phyloP scores from a whole-genome alignment of 2,113 vertebrate species.

The Alethe diademata region DNA sequence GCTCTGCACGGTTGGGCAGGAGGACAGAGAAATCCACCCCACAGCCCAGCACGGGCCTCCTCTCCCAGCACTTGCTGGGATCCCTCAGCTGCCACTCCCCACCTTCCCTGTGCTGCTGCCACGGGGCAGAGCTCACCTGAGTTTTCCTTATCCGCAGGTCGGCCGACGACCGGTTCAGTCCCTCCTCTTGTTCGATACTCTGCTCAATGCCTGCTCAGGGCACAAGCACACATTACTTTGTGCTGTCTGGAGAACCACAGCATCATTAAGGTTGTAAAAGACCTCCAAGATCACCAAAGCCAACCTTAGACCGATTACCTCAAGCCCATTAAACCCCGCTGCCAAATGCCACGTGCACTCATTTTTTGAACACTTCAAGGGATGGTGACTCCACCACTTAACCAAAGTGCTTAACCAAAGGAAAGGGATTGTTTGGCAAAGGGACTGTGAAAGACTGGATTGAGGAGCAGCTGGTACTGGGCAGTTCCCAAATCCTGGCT shows the following conservation, averaged over 20 bases:
- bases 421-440: neutral
- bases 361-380: neutral
- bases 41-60: neutral
- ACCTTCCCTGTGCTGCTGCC: neutral
- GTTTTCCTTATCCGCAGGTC: constrained; percentile 97
- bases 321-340: neutral
- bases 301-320: accelerated
- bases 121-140: constrained; percentile 76
- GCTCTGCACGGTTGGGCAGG: neutral
- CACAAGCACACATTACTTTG: neutral
- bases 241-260: neutral
- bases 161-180: constrained; percentile 89
- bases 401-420: neutral
- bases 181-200: constrained; percentile 93
- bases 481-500: neutral
- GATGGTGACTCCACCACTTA: neutral
- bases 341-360: neutral
- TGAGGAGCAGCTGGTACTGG: neutral
- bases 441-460: neutral
- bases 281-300: neutral
- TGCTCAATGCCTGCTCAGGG: constrained; percentile 86
- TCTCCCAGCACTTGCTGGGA: neutral
- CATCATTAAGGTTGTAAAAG: neutral
- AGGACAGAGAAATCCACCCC: neutral
- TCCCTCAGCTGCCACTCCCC: neutral